A percentile compares a stretch with the other conserved stretches of the same genome.
Evolutionary conservation across 2,797 vertebrate genomes (phyloP).

Genomic region (Anisognathus igniventris): DNA sequence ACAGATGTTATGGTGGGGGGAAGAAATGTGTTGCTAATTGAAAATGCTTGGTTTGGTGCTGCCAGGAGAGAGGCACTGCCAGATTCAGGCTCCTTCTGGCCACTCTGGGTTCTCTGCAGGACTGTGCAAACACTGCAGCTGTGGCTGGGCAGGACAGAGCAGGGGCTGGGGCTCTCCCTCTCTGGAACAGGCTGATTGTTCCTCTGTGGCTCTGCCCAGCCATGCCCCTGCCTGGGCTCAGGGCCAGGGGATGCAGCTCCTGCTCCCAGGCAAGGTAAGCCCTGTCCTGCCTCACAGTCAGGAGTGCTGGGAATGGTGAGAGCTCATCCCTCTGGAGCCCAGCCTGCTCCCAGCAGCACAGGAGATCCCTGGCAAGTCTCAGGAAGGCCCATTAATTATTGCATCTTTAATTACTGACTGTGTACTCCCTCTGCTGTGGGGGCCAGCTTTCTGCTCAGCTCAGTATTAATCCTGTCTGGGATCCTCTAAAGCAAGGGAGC

Average conservation of each 20-base stretch:
- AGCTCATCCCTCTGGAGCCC: not conserved
- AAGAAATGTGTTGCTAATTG: not conserved
- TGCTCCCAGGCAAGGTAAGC: not conserved
- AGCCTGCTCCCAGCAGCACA: not conserved
- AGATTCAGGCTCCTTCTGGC: not conserved
- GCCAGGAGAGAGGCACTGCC: not conserved
- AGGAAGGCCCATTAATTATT: not conserved
- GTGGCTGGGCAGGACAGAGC: not conserved
- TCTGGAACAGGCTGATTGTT: not conserved
- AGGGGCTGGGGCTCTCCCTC: not conserved
- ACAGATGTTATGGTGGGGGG: not conserved
- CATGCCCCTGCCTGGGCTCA: fast-evolving
- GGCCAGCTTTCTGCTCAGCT: not conserved
- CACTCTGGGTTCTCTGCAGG: not conserved
- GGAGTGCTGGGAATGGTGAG: not conserved
- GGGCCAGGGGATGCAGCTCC: not conserved
- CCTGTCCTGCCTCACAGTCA: not conserved
- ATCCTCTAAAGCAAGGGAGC: not conserved
- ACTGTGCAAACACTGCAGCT: not conserved
- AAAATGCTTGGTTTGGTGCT: not conserved
- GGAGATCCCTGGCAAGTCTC: not conserved
- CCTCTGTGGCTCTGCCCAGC: not conserved
- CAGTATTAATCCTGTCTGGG: not conserved
- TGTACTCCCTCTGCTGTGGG: not conserved
- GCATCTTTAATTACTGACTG: not conserved